Evolutionary conservation across 2,113 vertebrate species (phyloP), one percentile per base, ranked within the genome.

Genomic region (Stegastes partitus): DNA sequence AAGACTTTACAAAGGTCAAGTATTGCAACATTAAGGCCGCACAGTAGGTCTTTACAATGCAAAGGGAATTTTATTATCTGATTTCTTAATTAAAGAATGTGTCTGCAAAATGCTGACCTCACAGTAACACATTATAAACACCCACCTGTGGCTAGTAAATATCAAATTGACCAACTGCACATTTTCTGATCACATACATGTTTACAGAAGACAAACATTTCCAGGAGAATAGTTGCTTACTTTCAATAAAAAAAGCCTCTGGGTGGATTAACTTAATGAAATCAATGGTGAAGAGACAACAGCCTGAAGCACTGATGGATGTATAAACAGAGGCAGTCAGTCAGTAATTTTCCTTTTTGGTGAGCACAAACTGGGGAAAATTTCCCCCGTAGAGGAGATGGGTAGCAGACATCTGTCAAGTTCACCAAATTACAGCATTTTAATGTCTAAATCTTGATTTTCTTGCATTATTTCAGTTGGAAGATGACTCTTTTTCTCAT

Each of bases 181-280:
- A 50, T 50, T 50, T 49, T 16, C n/a, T 50, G 19, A 21, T 50
- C 19, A 1, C 18, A 21, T 19, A 19, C 3, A 63, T 72, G 45
- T 50, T 71, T 42, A 57, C 6, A 6, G 14, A 28, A 21, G 63
- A 45, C 42, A 75, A 37, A 64, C 56, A 54, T 76, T 61, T 8
- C 22, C 26, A 72, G 68, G 15, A 69, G 42, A 49, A 9, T 62
- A n/a, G 61, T 42, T 47, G 26, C 50, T 59, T 47, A 26, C 14
- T 25, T 59, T 71, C 18, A 63, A 63, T 73, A 42, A 59, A 75
- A 54, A 25, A 54, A 54, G 62, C 68, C 63, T 37, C 50, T 22
- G 68, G 68, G 28, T 77, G 58, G 54, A 76, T 22, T 62, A 39
- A 58, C 18, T 55, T 14, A 53, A 58, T 39, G 6, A 42, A 34